phyloP scores from a whole-genome alignment of 2,113 vertebrate genomes.

The chimpanzee (Pan troglodytes) region NHGRI_mPanTro3-v2.1_pri NC_072421.2:36515001-36515500 shows the following conservation, averaged over 20 bases:
- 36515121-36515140: background rate
- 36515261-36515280: slow-evolving; percentile 3
- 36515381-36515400: no score
- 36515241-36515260: background rate
- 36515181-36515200: background rate
- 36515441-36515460: no score
- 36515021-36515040: background rate
- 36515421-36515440: no score
- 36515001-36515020: background rate
- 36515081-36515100: background rate
- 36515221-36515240: background rate
- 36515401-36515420: no score
- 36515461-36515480: no score
- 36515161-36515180: background rate
- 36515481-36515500: no score
- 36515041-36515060: background rate
- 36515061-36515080: background rate
- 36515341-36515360: no score
- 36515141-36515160: background rate
- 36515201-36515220: background rate
- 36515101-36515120: slow-evolving; percentile 2
- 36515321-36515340: no score
- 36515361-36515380: no score
- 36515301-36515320: background rate
- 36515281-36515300: background rate